Evolutionary conservation across 1,140 invertebrate species (phyloP).

Genomic region (Hestina assimilis): DNA sequence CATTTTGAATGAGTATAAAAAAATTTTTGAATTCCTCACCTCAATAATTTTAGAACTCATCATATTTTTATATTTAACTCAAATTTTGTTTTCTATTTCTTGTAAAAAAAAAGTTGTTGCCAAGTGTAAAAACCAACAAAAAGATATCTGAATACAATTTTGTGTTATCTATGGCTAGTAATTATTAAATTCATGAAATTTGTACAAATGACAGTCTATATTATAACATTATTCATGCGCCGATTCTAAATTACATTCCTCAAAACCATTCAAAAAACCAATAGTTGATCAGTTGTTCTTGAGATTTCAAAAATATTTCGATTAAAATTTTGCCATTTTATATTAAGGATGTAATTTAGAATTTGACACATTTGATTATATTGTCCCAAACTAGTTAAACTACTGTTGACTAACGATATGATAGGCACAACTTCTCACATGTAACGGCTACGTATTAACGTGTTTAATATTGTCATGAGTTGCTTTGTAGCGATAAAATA

Average conservation of each 20-base stretch:
- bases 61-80: no score
- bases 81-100: no score
- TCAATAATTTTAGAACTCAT: no score
- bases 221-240: background rate
- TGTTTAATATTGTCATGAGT: conserved; percentile 14
- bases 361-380: background rate
- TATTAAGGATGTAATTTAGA: conserved; percentile 1
- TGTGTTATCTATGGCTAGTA: background rate
- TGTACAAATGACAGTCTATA: background rate
- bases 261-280: no score
- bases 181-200: background rate
- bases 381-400: background rate
- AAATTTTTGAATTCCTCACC: no score
- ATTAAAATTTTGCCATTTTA: no score
- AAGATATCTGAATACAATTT: background rate
- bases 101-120: no score
- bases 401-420: background rate
- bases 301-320: no score
- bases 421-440: background rate
- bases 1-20: no score
- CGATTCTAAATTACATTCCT: conserved; percentile 8
- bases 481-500: conserved; percentile 5
- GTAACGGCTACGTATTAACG: background rate
- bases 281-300: no score
- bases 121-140: no score